phyloP scores from a whole-genome alignment of 2,888 invertebrate genomes.

The Pachymerium ferrugineum region DNA sequence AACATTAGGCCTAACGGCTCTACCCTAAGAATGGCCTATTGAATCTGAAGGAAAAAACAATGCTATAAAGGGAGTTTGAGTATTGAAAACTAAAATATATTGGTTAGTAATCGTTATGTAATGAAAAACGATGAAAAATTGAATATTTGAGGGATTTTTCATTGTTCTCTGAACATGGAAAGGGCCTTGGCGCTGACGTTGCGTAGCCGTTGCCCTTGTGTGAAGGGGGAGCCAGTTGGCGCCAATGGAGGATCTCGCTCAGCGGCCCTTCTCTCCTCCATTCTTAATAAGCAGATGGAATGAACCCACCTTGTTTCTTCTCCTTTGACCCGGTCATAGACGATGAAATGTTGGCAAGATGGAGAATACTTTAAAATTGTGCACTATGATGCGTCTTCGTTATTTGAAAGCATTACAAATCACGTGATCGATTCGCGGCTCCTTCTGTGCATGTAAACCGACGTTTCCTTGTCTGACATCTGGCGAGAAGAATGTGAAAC shows the following conservation, averaged over 20 bases:
- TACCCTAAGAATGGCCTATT: not conserved
- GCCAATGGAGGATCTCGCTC: slow-evolving; percentile 16
- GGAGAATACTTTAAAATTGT: slow-evolving; percentile 20
- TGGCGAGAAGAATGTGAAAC: slow-evolving; percentile 31
- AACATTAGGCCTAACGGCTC: slow-evolving; percentile 9
- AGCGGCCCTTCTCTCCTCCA: slow-evolving; percentile 16
- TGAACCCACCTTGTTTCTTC: slow-evolving; percentile 22
- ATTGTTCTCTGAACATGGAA: slow-evolving; percentile 16
- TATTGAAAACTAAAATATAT: not conserved
- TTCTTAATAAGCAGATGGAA: slow-evolving; percentile 23
- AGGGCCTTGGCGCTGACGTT: slow-evolving; percentile 1
- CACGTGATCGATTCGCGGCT: slow-evolving; percentile 29
- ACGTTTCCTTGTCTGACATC: slow-evolving; percentile 32
- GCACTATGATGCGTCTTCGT: slow-evolving; percentile 27
- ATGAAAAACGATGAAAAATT: not conserved
- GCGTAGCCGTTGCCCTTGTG: slow-evolving; percentile 22
- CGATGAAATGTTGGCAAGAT: slow-evolving; percentile 14
- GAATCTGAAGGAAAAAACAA: not conserved
- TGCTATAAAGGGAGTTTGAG: not conserved
- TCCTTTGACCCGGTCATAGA: slow-evolving; percentile 10
- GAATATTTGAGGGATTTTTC: not conserved
- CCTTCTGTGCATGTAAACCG: slow-evolving; percentile 17
- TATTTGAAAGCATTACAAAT: slow-evolving; percentile 24
- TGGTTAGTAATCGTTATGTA: not conserved
- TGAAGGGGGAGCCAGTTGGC: slow-evolving; percentile 8